These are phyloP conservation scores for Apistogramma diplotaenia DNA, from an alignment of 2,113 vertebrate genomes.

Conservation along the genomic window DNA sequence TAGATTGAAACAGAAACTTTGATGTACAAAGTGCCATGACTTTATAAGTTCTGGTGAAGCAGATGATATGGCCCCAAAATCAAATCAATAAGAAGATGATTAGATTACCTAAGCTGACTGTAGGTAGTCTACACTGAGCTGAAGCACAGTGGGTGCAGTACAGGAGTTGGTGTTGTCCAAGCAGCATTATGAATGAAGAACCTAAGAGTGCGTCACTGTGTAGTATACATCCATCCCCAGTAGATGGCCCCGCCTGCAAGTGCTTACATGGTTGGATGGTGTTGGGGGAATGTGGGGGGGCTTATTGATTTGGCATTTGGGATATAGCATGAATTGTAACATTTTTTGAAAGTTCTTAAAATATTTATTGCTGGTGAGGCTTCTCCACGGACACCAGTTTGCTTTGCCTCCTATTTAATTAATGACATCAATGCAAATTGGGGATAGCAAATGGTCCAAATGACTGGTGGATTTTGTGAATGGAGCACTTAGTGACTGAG, in stretches of 20 bases:
- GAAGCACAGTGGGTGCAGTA: not conserved
- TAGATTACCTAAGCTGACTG: not conserved
- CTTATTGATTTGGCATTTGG: constrained; percentile 66
- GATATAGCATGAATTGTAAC: constrained; percentile 48
- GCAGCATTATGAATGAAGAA: constrained; percentile 64
- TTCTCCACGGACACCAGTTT: constrained; percentile 53
- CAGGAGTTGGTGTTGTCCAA: constrained; percentile 19
- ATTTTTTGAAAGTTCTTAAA: constrained; percentile 68
- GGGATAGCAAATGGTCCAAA: constrained; percentile 63
- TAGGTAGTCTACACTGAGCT: not conserved
- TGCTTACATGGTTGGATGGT: constrained; percentile 30
- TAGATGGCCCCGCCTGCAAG: constrained; percentile 79
- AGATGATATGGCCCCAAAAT: not conserved
- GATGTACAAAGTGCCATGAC: not conserved
- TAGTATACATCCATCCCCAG: constrained; percentile 73
- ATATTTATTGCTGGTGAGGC: constrained; percentile 67
- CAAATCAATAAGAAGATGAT: not conserved
- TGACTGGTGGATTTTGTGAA: constrained; percentile 83
- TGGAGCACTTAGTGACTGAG: constrained; percentile 79
- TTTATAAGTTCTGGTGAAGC: not conserved
- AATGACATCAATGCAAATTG: constrained; percentile 80
- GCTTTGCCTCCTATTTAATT: constrained; percentile 55
- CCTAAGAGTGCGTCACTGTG: constrained; percentile 56
- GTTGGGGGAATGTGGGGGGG: not conserved
- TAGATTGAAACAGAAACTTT: not conserved